These are phyloP conservation scores for Cinclus mexicanus DNA, from an alignment of 2,113 vertebrate genomes.

Conservation along the genomic window DNA sequence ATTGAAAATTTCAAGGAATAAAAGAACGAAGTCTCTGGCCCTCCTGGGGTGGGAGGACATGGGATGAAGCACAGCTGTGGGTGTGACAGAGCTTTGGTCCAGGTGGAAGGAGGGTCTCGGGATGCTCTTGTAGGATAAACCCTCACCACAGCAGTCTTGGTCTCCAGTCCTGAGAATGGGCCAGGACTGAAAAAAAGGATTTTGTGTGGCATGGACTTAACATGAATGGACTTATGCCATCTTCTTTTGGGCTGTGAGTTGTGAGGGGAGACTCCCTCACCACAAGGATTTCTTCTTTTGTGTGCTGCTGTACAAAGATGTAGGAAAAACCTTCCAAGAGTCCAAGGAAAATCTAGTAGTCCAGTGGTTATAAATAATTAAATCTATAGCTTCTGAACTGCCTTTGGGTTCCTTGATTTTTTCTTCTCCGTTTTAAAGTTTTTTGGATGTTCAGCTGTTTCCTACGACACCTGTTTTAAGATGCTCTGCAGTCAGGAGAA, in stretches of 20 bases:
- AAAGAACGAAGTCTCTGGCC: background rate
- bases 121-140: background rate
- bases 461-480: background rate
- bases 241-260: background rate
- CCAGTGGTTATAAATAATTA: background rate
- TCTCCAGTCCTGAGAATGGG: background rate
- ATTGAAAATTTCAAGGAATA: background rate
- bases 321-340: background rate
- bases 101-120: background rate
- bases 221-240: background rate
- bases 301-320: rapidly evolving
- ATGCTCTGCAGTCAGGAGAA: background rate
- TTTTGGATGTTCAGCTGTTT: rapidly evolving
- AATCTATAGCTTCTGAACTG: background rate
- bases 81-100: background rate
- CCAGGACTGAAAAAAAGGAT: background rate
- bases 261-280: background rate
- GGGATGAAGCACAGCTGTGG: background rate
- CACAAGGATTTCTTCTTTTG: background rate
- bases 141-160: background rate
- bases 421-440: background rate
- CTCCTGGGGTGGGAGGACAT: rapidly evolving
- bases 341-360: background rate
- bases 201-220: background rate
- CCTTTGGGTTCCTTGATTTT: background rate